Base-by-base conservation (phyloP, 2,113 vertebrate genomes). In the Bucco capensis region DNA sequence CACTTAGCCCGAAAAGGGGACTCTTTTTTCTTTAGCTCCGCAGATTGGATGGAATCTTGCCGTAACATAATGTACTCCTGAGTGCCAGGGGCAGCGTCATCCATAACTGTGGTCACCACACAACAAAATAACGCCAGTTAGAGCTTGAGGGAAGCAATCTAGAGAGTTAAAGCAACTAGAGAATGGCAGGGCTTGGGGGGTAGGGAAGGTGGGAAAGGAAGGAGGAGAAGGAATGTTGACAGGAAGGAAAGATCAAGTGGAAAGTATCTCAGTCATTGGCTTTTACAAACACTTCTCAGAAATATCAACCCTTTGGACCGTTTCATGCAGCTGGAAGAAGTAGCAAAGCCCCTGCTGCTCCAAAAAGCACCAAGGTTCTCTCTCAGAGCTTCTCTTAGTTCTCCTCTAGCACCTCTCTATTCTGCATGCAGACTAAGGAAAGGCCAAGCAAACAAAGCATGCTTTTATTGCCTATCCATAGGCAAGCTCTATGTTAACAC, bases 1-100 rank as follows among this genome's bases (percentile, higher is more conserved):
- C 99, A 99, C 98, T 99, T 99, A 98, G 99, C 98, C 98, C 99
- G 99, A 99, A 99, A 99, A 94, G 99, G 99, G 98, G 99, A 99
- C 97, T 99, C 99, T 98, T 99, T 99, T 98, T 98, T 99, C 98
- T 99, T 99, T 99, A 99, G 98, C 98, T 99, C 99, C 98, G 99
- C 98, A 89, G 99, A 99, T 98, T 99, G 99, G 98, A 99, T 99
- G 97, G 99, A 99, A 98, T 99, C 99, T 99, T 99, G 99, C 97
- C 99, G 99, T 98, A 99, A 99, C 99, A 99, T 99, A 99, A 99
- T 99, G 98, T 99, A 99, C 98, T 99, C 99, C 98, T 99, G 99
- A 97, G 99, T 99, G 99, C 98, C 99, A 98, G 99, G 98, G 97
- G 97, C 98, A 97, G 98, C 98, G 97, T 99, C 99, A 99, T 99